phyloP scores from a whole-genome alignment of 2,797 vertebrate genomes.

The Rachycentron canadum region DNA sequence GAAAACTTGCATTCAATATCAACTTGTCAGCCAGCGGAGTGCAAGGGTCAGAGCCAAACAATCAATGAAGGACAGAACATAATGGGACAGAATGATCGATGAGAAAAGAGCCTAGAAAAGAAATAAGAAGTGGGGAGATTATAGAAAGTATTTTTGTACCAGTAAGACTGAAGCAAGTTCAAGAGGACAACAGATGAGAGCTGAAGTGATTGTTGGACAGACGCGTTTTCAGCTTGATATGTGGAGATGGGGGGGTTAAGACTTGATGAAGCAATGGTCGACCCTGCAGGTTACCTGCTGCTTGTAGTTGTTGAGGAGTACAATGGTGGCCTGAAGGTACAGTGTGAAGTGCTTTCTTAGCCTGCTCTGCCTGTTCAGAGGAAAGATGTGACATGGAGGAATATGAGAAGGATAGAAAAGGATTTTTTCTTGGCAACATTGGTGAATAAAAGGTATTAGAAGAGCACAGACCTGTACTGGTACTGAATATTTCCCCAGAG shows the following conservation, averaged over 20 bases:
- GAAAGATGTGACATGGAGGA: conserved; percentile 11
- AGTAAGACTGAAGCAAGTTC: conserved; percentile 7
- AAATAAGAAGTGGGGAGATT: not conserved
- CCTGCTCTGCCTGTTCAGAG: not conserved
- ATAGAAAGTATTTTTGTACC: not conserved
- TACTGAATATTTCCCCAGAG: not conserved
- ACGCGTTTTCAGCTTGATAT: conserved; percentile 19
- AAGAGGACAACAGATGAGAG: not conserved
- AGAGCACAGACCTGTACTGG: conserved; percentile 1
- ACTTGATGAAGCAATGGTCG: not conserved
- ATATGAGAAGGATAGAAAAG: not conserved
- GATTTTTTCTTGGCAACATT: not conserved
- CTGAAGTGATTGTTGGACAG: not conserved
- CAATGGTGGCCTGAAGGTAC: not conserved
- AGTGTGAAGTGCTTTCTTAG: conserved; percentile 8
- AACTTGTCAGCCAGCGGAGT: conserved; percentile 8
- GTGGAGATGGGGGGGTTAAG: conserved; percentile 10
- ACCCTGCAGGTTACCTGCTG: conserved; percentile 20
- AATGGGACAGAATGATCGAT: conserved; percentile 1
- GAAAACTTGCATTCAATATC: conserved; percentile 20
- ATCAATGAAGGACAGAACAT: conserved; percentile 34
- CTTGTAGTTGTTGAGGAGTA: conserved; percentile 12
- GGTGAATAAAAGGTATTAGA: not conserved
- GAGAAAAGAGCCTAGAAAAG: conserved; percentile 2
- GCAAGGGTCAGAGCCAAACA: conserved; percentile 17